Evolutionary conservation across 2,113 vertebrate species (phyloP), one percentile per base, ranked within the genome.

Genomic region (Ailuropoda melanoleuca): DNA sequence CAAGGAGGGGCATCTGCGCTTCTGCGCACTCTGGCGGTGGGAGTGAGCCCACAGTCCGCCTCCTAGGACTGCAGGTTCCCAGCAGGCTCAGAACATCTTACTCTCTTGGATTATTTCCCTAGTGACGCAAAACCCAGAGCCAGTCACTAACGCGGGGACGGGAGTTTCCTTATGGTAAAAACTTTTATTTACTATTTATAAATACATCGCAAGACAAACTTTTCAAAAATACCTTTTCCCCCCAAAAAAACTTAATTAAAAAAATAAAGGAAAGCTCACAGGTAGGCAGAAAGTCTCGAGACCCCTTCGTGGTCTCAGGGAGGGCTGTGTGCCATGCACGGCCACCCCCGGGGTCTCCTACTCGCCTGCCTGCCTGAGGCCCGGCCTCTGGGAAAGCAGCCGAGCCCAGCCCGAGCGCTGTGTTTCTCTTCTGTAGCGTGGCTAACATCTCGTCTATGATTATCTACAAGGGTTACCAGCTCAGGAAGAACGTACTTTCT

Each of bases 241-340:
- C 31, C 66, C 18, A 0, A 9, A 50, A 96, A 91, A 7, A 34
- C 86, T 89, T 94, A 31, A 91, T 90, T 92, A 96, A 92, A 98
- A 98, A 80, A 98, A 98, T 93, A 96, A 97, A 97, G 97, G 55
- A 87, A 94, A 98, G 97, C 39, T 94, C 93, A 87, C 93, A 92
- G 95, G 97, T 78, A 96, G 94, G 46, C 46, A 89, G 0, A 7
- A 19, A 56, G 77, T 94, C 92, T 95, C 18, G 46, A 90, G 93
- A 93, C 18, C 50, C 85, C 72, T 77, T 75, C 48, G 60, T 43
- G 66, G 74, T 94, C 64, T 62, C 80, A 34, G 82, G 96, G 87
- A 97, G 72, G 88, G 87, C 75, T 70, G 75, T 43, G 66, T 43
- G 75, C 83, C 74, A 64, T 4, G 3, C 18, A 60, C 6, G 13